Evolutionary conservation across 2,113 vertebrate species (phyloP).

Genomic region (Notarius quadriscutis): DNA sequence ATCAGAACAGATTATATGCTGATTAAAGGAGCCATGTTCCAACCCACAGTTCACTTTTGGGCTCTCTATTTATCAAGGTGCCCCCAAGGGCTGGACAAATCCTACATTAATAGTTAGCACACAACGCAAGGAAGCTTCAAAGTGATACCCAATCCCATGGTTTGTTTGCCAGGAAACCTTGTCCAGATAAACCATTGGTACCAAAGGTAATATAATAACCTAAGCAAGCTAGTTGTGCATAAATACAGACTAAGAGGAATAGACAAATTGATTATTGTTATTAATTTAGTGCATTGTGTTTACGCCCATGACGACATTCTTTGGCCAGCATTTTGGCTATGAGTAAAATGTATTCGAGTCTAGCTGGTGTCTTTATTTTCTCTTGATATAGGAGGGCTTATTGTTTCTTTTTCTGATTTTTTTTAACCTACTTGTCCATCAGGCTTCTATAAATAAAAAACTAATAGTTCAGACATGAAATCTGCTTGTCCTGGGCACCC

Average conservation of each 20-base stretch:
- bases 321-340: background rate
- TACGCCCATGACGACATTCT: background rate
- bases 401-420: background rate
- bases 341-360: background rate
- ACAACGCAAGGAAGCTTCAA: background rate
- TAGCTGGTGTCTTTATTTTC: background rate
- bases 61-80: slow-evolving; percentile 56
- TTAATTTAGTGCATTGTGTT: background rate
- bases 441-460: background rate
- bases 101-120: background rate
- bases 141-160: background rate
- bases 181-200: background rate
- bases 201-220: background rate
- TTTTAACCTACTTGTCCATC: background rate
- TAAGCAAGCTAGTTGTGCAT: background rate
- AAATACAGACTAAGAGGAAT: background rate
- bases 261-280: background rate
- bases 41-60: slow-evolving; percentile 52
- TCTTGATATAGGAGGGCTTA: background rate
- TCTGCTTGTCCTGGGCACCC: background rate
- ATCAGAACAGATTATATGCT: slow-evolving; percentile 70
- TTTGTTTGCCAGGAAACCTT: background rate
- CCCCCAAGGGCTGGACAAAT: background rate
- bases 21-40: slow-evolving; percentile 53
- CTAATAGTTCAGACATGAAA: background rate